Conservation (phyloP, 2,113 vertebrate genomes). For the Alethe castanea region DNA sequence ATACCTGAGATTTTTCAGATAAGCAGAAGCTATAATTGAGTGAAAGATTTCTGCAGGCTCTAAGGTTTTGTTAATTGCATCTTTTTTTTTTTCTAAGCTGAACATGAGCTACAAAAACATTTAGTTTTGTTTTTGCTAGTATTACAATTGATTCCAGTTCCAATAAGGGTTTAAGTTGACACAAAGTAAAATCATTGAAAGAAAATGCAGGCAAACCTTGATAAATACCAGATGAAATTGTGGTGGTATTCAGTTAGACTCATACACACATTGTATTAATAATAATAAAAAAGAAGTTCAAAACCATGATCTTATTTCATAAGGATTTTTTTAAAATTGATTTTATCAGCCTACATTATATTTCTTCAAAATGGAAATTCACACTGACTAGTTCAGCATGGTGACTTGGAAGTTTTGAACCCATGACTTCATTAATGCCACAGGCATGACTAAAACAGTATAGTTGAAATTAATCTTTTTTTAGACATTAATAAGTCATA, state of each 20-base stretch:
- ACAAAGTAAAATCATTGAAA: constrained; percentile 62
- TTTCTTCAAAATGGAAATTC: constrained; percentile 45
- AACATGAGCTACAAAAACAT: constrained; percentile 34
- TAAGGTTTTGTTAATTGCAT: constrained; percentile 18
- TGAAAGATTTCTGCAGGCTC: constrained; percentile 20
- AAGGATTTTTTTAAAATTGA: background rate
- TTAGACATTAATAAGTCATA: constrained; percentile 10
- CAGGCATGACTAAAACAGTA: constrained; percentile 29
- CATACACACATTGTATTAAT: constrained; percentile 60
- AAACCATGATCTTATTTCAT: constrained; percentile 63
- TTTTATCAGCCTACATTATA: constrained; percentile 43
- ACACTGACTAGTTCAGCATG: constrained; percentile 24
- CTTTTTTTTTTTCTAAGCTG: constrained; percentile 13
- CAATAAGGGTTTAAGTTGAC: constrained; percentile 52
- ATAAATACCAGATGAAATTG: constrained; percentile 61
- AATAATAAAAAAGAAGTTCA: constrained; percentile 63
- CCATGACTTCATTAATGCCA: constrained; percentile 32
- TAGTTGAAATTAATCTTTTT: constrained; percentile 35
- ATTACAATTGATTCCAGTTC: constrained; percentile 57
- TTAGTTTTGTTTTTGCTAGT: constrained; percentile 40
- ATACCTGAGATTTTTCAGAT: background rate
- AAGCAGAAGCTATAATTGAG: constrained; percentile 6
- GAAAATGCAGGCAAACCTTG: constrained; percentile 58
- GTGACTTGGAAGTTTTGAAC: constrained; percentile 20
- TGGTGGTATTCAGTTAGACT: constrained; percentile 50